Conservation (phyloP, 2,113 vertebrate genomes). For the Chlamydotis undulata region DNA sequence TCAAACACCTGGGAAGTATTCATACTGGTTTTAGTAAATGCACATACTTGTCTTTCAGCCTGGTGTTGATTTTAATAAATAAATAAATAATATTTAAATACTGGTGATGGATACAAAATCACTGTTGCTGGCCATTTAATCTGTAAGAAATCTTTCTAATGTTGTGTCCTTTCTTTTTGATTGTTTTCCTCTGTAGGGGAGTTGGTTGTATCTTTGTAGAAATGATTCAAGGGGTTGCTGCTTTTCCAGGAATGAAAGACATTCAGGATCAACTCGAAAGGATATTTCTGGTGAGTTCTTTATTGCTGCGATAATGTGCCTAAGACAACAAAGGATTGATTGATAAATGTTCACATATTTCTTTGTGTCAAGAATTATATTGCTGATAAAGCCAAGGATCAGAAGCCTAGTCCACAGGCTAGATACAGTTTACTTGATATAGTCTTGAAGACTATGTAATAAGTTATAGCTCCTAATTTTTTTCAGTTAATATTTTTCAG, state of each 20-base stretch:
- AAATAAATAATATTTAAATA: neutral
- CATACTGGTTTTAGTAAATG: neutral
- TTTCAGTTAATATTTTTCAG: neutral
- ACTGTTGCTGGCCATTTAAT: neutral
- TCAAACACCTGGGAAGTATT: neutral
- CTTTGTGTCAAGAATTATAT: neutral
- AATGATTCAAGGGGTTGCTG: constrained; percentile 98
- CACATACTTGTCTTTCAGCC: neutral
- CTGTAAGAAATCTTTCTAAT: neutral
- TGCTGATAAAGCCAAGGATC: neutral
- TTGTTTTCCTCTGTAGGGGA: constrained; percentile 79
- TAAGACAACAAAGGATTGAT: neutral
- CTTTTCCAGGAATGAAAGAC: constrained; percentile 98
- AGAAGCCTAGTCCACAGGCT: neutral
- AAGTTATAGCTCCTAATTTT: neutral
- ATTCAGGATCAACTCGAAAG: constrained; percentile 98
- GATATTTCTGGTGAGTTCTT: constrained; percentile 93
- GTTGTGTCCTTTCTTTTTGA: neutral
- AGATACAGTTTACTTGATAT: neutral
- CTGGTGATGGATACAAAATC: neutral
- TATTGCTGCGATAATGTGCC: neutral
- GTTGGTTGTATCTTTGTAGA: constrained; percentile 98
- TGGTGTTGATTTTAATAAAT: neutral
- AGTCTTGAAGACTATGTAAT: neutral
- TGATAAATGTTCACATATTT: neutral